Percentiles rank a stretch among this genome's conserved stretches.
Evolutionary conservation across 2,888 invertebrate genomes (phyloP).

Genomic region (Rhagonycha fulva): DNA sequence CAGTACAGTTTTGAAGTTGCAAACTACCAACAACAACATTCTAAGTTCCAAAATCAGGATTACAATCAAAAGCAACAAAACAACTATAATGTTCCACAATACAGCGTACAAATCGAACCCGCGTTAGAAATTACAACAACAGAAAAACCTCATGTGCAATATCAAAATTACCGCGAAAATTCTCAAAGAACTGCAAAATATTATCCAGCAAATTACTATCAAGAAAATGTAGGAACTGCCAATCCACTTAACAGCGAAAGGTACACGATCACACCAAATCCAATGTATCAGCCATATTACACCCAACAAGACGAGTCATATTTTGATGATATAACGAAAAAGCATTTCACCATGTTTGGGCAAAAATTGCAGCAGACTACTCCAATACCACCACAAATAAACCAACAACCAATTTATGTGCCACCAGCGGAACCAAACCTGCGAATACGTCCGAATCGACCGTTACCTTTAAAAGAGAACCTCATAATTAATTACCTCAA

Average conservation of each 20-base stretch:
- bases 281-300: constrained; percentile 64
- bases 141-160: constrained; percentile 28
- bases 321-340: constrained; percentile 74
- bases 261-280: constrained; percentile 48
- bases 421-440: neutral
- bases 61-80: constrained; percentile 32
- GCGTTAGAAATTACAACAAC: constrained; percentile 50
- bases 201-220: constrained; percentile 59
- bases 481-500: constrained; percentile 24
- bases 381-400: constrained; percentile 39
- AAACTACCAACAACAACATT: constrained; percentile 57
- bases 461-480: neutral
- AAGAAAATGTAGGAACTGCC: constrained; percentile 49
- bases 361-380: constrained; percentile 65
- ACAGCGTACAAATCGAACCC: constrained; percentile 52
- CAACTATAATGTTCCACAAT: constrained; percentile 45
- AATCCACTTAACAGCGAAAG: constrained; percentile 8
- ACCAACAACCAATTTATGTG: neutral
- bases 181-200: constrained; percentile 59
- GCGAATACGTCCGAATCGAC: constrained; percentile 5
- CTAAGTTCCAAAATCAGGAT: constrained; percentile 34
- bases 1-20: constrained; percentile 75
- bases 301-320: constrained; percentile 72
- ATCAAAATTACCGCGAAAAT: constrained; percentile 21
- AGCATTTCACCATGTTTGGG: constrained; percentile 75